A percentile compares a stretch with the other conserved stretches of the same genome.
Evolutionary conservation across 2,113 vertebrate genomes (phyloP).

Genomic region (Columbina picui): DNA sequence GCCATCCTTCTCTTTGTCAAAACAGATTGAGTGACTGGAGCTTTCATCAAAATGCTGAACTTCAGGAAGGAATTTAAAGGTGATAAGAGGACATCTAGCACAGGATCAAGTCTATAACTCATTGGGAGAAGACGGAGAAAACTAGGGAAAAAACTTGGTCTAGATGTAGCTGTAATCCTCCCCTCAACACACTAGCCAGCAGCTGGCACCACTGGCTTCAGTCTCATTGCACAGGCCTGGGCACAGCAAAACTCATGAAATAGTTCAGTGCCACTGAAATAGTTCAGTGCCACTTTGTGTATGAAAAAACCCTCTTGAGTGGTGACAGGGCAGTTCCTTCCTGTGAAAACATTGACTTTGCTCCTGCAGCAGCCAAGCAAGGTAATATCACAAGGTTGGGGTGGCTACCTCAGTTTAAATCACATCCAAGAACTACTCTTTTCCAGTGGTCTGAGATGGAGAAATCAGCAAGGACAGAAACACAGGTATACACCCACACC

Average conservation of each 20-base stretch:
- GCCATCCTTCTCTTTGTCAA: neutral
- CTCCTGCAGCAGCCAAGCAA: neutral
- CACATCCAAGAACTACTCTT: neutral
- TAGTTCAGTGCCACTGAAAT: neutral
- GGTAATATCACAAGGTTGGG: neutral
- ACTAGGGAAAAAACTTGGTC: neutral
- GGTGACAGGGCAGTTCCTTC: neutral
- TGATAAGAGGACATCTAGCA: neutral
- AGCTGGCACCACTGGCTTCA: neutral
- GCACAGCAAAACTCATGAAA: neutral
- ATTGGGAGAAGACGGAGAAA: neutral
- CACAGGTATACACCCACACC: rapidly evolving
- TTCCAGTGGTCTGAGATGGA: neutral
- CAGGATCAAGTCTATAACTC: neutral
- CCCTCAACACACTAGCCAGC: neutral
- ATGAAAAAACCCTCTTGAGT: neutral
- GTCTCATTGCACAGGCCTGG: neutral
- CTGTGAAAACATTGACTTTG: neutral
- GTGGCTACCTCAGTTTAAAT: neutral
- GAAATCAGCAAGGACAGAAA: neutral
- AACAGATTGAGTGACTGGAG: neutral
- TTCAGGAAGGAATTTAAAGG: neutral
- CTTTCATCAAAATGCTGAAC: neutral
- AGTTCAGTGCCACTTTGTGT: neutral
- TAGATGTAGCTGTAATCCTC: neutral